Percentiles rank a stretch among this genome's conserved stretches.
Conservation (phyloP, 92 coral and sea anemone species). For the Zoanthus gigantus region DNA sequence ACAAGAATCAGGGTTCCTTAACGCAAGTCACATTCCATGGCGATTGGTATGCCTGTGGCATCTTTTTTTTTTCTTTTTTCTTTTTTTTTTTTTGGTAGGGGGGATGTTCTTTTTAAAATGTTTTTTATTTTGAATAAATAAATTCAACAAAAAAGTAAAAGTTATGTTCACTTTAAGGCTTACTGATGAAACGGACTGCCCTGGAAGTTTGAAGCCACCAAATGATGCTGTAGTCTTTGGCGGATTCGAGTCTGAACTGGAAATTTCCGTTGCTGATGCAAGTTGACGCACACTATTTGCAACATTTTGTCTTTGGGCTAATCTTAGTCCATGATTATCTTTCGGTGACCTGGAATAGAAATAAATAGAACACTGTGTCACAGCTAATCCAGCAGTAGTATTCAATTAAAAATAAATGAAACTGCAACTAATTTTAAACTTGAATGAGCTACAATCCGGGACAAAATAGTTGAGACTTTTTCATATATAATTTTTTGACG, state of each 20-base stretch:
- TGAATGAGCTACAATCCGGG: not conserved
- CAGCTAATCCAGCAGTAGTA: not conserved
- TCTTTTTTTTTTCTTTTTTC: too few relatives aligned
- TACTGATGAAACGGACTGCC: not conserved
- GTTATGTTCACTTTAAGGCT: not conserved
- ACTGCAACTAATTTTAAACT: too few relatives aligned
- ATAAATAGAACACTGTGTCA: not conserved
- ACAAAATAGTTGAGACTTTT: not conserved
- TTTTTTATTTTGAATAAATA: too few relatives aligned
- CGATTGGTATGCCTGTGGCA: too few relatives aligned
- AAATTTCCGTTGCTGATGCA: not conserved
- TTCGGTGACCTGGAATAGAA: not conserved
- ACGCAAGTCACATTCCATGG: too few relatives aligned
- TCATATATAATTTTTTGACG: too few relatives aligned
- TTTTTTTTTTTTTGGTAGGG: too few relatives aligned
- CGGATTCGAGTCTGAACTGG: not conserved
- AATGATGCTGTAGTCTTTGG: not conserved
- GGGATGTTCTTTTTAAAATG: too few relatives aligned
- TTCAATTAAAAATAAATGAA: too few relatives aligned
- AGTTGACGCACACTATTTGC: not conserved
- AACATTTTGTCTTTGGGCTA: not conserved
- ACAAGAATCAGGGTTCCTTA: too few relatives aligned
- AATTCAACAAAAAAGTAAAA: too few relatives aligned
- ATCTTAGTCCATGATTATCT: not conserved
- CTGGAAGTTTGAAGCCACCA: slow-evolving; percentile 11